These are phyloP conservation scores for Brachypalpus laphriformis DNA, from an alignment of 2,888 invertebrate genomes.

Conservation along the genomic window DNA sequence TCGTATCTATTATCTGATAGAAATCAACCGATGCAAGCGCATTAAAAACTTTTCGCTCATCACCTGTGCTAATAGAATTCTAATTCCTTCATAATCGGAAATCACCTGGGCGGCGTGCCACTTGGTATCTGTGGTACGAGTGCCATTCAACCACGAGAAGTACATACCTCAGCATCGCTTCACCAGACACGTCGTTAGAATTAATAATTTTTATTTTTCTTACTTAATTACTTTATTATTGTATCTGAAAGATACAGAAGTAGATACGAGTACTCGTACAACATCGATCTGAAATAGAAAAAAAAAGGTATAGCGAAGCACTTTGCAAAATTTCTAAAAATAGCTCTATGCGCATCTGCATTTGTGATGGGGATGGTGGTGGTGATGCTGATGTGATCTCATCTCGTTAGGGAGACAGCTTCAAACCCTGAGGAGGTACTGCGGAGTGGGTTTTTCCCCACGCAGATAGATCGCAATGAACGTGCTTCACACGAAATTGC, in stretches of 20 bases:
- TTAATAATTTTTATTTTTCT: conserved; percentile 16
- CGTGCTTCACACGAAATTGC: conserved; percentile 24
- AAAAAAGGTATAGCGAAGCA: no score
- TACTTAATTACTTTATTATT: conserved; percentile 36
- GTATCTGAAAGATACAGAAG: conserved; percentile 19
- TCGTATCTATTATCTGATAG: not conserved
- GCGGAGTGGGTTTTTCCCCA: not conserved
- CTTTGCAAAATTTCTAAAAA: conserved; percentile 28
- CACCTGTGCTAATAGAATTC: conserved; percentile 42
- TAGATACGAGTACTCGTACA: no score
- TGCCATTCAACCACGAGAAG: conserved; percentile 3
- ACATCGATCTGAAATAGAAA: not conserved
- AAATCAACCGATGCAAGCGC: conserved; percentile 15
- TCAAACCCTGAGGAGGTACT: not conserved
- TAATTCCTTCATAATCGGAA: conserved; percentile 17
- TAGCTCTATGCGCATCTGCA: conserved; percentile 18
- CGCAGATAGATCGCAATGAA: not conserved
- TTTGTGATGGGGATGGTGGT: not conserved
- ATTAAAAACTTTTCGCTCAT: not conserved
- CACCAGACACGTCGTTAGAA: conserved; percentile 32
- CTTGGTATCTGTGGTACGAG: conserved; percentile 5
- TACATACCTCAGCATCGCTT: conserved; percentile 1
- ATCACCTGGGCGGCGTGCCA: conserved; percentile 10
- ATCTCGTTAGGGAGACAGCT: conserved; percentile 17
- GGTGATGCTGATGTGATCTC: conserved; percentile 22